Base-by-base conservation (phyloP, 2,888 invertebrate species). In the Amphimallon solstitiale region DNA sequence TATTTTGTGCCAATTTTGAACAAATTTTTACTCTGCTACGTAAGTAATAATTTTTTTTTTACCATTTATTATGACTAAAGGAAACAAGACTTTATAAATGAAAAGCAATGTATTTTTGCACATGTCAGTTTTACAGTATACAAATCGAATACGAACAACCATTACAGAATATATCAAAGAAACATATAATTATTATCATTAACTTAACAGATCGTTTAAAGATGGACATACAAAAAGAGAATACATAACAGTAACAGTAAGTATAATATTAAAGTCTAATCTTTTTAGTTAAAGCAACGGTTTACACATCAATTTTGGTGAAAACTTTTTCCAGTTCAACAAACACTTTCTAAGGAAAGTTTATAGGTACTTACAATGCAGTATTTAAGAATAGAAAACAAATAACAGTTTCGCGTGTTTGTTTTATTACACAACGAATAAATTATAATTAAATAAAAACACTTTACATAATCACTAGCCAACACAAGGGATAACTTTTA, bases 191-290 rank as follows among this genome's bases (percentile, higher is more conserved):
- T 65, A 35, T 48, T n/a, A n/a, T 63, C 14, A 49, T 45, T 29
- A 66, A 37, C 52, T 63, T 60, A 67, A 68, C 65, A 65, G 63
- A 65, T 62, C 61, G 62, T 65, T 43, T 65, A 65, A 65, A 63
- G 67, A 64, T 67, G 63, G 68, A 69, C 70, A 72, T 69, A 70
- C 63, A 70, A 59, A 71, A 69, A 67, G 29, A 29, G 9, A 29
- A 29, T 67, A 70, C 66, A 49, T 70, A 72, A 72, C 70, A 56
- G 64, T 70, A 71, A 69, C 66, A 65, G 38, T 68, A 70, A 71
- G 68, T 68, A 64, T 40, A 65, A 15, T 43, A 43, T 14, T 43
- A 43, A 14, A 43, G 2, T 43, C 14, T 14, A 17, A 37, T 37
- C 7, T n/a, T 43, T 43, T 43, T 15, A 69, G 68, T 70, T 66